Evolutionary conservation across 2,113 vertebrate species (phyloP).

Genomic region (Labeo catla): DNA sequence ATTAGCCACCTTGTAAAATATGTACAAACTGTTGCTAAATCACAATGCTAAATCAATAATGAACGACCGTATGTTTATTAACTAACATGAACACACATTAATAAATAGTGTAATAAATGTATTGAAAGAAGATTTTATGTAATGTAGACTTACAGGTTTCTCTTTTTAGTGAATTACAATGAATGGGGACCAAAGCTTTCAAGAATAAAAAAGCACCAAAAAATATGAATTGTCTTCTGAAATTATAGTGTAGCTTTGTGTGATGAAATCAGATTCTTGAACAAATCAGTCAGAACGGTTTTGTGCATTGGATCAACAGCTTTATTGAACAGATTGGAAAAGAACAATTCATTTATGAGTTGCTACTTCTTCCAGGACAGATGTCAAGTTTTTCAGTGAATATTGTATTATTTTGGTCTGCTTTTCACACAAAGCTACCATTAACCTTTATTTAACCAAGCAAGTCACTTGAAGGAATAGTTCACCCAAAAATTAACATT

Average conservation of each 20-base stretch:
- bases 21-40: too few relatives aligned
- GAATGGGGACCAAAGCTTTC: neutral
- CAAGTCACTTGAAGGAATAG: too few relatives aligned
- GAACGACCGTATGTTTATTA: too few relatives aligned
- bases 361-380: neutral
- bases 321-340: neutral
- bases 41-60: too few relatives aligned
- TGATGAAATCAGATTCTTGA: neutral
- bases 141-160: too few relatives aligned
- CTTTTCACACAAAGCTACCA: neutral
- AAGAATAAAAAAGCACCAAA: neutral
- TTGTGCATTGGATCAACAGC: neutral
- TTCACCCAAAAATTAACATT: too few relatives aligned
- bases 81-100: too few relatives aligned
- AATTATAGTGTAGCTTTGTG: neutral
- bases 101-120: too few relatives aligned
- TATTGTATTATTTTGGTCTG: neutral
- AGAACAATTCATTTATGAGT: neutral
- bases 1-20: too few relatives aligned
- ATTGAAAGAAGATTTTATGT: neutral
- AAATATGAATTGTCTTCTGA: neutral
- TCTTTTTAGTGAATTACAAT: neutral
- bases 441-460: too few relatives aligned
- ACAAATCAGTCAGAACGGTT: neutral
- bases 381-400: neutral